Base-by-base conservation (phyloP, 1,140 invertebrate species). In the Bombyx mandarina region DNA sequence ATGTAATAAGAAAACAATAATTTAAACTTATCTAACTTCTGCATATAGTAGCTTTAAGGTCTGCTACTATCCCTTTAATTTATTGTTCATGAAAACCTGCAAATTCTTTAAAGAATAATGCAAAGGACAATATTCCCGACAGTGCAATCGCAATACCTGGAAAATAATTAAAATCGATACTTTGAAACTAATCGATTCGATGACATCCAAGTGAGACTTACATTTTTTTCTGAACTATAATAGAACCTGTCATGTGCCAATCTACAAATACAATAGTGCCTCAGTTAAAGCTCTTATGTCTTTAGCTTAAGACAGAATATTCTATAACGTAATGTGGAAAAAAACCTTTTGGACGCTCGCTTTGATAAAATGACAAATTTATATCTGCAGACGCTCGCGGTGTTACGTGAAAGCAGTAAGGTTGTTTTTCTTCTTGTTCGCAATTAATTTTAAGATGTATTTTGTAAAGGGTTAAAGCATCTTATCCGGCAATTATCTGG, bases 161-260 rank as follows among this genome's bases (percentile, higher is more conserved):
- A 57, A 70, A 72, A 68, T 52, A 52, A 35, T 52, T 22, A 43
- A 67, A 65, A 66, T 61, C 57, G 59, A 65, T 73, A 67, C 67
- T 66, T 71, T 67, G 71, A 74, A 75, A 63, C 66, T 65, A 68
- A 75, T 77, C 70, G 65, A 71, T 73, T 57, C 61, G 55, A 66
- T 59, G 43, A 51, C 50, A 26, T 35, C 8, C 50, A 35, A 26
- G 50, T 51, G 26, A n/a, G 48, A 50, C 48, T 50, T 7, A 22
- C 26, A 9, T 67, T 69, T 63, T 69, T 73, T 73, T 70, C 68
- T 66, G 62, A 54, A 57, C 57, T 52, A 72, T 72, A 67, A 72
- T 62, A 70, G 57, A 60, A 49, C 26, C 63, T 66, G 56, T 66
- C 54, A 52, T 50, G 61, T 56, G 58, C 54, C 55, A 62, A 46